Percentiles rank a stretch among this genome's conserved stretches.
phyloP scores from a whole-genome alignment of 2,113 vertebrate species.

The Notarius lentiginosus region DNA sequence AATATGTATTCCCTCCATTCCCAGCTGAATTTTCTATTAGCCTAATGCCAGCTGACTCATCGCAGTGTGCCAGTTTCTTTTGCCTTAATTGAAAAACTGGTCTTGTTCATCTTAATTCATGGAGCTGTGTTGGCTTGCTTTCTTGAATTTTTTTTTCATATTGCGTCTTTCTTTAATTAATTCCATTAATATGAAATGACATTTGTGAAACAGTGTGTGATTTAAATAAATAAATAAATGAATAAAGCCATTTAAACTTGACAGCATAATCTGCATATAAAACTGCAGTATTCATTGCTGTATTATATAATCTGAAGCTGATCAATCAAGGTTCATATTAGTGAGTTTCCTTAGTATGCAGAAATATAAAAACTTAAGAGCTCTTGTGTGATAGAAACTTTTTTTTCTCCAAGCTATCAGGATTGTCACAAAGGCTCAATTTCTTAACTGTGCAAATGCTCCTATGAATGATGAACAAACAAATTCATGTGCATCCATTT shows the following conservation, averaged over 20 bases:
- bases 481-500: not conserved
- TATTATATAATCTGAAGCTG: not conserved
- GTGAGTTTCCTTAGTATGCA: not conserved
- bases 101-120: not conserved
- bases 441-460: not conserved
- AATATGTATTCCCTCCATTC: not conserved
- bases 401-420: not conserved
- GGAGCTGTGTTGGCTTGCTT: not conserved
- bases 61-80: not conserved
- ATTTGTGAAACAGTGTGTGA: not conserved
- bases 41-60: not conserved
- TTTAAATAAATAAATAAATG: not conserved
- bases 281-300: not conserved
- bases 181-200: not conserved
- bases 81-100: not conserved
- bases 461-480: not conserved
- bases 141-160: not conserved
- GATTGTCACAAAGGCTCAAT: not conserved
- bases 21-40: not conserved
- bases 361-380: not conserved
- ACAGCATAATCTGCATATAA: not conserved
- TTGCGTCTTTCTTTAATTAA: not conserved
- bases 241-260: not conserved
- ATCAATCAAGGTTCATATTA: not conserved
- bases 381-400: not conserved